These are phyloP conservation scores for Drosophila pseudotakahashii DNA, from an alignment of 2,888 invertebrate genomes.

Conservation along the genomic window DNA sequence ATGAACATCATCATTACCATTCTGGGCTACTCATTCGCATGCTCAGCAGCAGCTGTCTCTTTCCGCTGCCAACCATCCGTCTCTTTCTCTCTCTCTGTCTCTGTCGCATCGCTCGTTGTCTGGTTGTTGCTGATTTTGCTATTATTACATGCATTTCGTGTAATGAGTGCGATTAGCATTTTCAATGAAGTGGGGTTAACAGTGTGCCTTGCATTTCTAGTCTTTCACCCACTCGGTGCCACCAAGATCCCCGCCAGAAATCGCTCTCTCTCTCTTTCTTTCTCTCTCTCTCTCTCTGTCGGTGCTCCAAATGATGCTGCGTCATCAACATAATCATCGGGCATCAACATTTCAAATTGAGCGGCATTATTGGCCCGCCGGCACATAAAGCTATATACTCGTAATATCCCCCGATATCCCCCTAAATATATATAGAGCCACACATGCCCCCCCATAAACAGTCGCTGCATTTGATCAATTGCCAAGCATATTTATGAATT, in stretches of 20 bases:
- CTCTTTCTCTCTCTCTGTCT: conserved; percentile 1
- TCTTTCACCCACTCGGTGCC: not conserved
- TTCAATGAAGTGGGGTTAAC: conserved; percentile 78
- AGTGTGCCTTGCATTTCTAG: conserved; percentile 76
- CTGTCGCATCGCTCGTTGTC: conserved; percentile 41
- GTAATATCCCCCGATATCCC: not conserved
- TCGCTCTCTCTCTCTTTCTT: conserved; percentile 1
- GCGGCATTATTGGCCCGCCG: conserved; percentile 57
- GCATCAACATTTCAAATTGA: conserved; percentile 74
- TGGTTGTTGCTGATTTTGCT: conserved; percentile 63
- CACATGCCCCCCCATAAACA: conserved; percentile 9
- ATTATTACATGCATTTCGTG: conserved; percentile 80
- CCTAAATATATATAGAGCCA: not conserved
- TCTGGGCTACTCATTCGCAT: conserved; percentile 24
- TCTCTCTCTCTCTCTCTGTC: not conserved
- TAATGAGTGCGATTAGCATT: conserved; percentile 80
- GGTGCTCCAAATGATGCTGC: conserved; percentile 47
- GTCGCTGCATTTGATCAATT: conserved; percentile 61
- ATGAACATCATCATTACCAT: conserved; percentile 19
- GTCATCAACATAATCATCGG: conserved; percentile 74
- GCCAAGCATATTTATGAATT: conserved; percentile 48
- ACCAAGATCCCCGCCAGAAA: conserved; percentile 5
- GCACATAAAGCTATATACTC: conserved; percentile 3
- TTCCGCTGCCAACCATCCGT: conserved; percentile 2
- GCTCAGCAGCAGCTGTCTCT: conserved; percentile 6